Percentiles rank a stretch among this genome's conserved stretches.
phyloP scores from a whole-genome alignment of 2,797 vertebrate genomes.

The Xenops minutus region DNA sequence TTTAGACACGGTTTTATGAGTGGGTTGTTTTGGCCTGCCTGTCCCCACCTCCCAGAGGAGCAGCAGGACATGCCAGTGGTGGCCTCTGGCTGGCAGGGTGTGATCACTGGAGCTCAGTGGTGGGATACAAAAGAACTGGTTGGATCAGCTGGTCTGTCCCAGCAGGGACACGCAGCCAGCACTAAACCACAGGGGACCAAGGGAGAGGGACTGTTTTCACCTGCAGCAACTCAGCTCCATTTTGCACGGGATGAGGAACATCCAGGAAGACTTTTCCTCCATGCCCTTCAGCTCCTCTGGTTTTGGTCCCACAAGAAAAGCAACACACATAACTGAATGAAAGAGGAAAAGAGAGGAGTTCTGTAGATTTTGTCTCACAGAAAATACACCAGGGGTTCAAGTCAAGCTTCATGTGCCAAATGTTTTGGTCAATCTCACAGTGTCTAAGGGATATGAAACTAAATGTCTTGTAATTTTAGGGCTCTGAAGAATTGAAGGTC shows the following conservation, averaged over 20 bases:
- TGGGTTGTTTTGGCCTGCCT: neutral
- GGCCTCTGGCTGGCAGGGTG: neutral
- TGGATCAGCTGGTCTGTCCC: neutral
- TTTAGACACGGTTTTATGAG: neutral
- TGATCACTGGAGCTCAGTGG: accelerated
- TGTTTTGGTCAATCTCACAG: neutral
- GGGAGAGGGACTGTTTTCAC: neutral
- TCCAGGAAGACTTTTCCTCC: neutral
- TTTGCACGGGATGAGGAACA: neutral
- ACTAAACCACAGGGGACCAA: neutral
- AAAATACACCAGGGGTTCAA: neutral
- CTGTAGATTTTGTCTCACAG: neutral
- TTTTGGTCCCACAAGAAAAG: neutral
- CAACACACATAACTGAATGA: neutral
- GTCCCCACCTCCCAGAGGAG: neutral
- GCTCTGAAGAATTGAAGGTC: neutral
- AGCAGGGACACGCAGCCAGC: neutral
- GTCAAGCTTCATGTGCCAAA: neutral
- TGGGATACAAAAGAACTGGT: neutral
- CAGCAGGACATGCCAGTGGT: neutral
- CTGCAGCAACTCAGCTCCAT: neutral
- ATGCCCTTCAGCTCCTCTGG: neutral
- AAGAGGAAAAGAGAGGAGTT: neutral
- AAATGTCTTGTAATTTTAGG: neutral
- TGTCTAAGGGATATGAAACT: neutral